phyloP scores from a whole-genome alignment of 2,888 invertebrate genomes.

The Achlya flavicornis region DNA sequence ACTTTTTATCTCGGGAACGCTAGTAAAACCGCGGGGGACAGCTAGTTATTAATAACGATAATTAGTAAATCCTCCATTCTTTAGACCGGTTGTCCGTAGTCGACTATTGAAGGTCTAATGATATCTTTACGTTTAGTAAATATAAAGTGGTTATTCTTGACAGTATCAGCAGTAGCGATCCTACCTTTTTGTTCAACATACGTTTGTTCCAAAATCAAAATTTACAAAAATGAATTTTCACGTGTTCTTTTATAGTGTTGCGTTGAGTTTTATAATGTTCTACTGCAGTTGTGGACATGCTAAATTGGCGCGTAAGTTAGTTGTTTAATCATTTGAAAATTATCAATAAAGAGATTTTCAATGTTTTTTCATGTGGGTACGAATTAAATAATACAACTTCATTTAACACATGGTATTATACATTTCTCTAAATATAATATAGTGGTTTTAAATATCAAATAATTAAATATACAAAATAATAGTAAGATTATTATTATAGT shows the following conservation, averaged over 20 bases:
- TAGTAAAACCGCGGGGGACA: no score
- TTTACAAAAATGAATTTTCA: constrained; percentile 52
- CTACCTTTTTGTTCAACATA: constrained; percentile 48
- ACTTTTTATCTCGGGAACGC: no score
- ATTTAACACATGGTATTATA: no score
- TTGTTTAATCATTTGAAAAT: no score
- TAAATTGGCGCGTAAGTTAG: constrained; percentile 67
- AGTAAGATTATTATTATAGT: no score
- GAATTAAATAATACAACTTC: no score
- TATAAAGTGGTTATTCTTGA: constrained; percentile 62
- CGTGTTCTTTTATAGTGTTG: constrained; percentile 36
- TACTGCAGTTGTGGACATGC: constrained; percentile 49
- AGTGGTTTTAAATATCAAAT: no score
- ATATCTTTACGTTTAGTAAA: constrained; percentile 60
- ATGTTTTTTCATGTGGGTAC: no score
- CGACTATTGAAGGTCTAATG: constrained; percentile 51
- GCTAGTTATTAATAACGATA: constrained; percentile 25
- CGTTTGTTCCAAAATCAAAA: background rate
- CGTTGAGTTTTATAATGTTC: constrained; percentile 44
- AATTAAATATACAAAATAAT: no score
- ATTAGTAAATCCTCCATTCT: constrained; percentile 19
- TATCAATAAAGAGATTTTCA: no score
- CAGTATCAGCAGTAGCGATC: constrained; percentile 51
- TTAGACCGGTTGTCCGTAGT: constrained; percentile 30
- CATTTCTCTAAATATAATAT: no score